phyloP scores from a whole-genome alignment of 1,140 invertebrate species.

The Apis mellifera region Amel_HAv3.1 CM009942.2:9853501-9854000 shows the following conservation, averaged over 20 bases:
- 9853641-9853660: conserved; percentile 63
- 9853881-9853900: conserved; percentile 34
- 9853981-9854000: conserved; percentile 19
- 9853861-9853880: conserved; percentile 39
- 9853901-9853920: conserved; percentile 51
- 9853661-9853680: conserved; percentile 64
- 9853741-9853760: not conserved
- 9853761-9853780: not conserved
- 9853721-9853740: not conserved
- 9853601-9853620: conserved; percentile 69
- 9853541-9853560: conserved; percentile 42
- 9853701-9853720: conserved; percentile 5
- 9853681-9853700: conserved; percentile 49
- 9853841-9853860: conserved; percentile 20
- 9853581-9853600: conserved; percentile 58
- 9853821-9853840: not conserved
- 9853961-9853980: conserved; percentile 32
- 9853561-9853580: conserved; percentile 69
- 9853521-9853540: conserved; percentile 12
- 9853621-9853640: conserved; percentile 55
- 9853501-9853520: conserved; percentile 32
- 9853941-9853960: conserved; percentile 38
- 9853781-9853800: too few relatives aligned
- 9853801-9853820: too few relatives aligned
- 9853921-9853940: conserved; percentile 56